These are phyloP conservation scores for Punctoribates punctum DNA, from an alignment of 2,888 invertebrate species.

Conservation along the genomic window DNA sequence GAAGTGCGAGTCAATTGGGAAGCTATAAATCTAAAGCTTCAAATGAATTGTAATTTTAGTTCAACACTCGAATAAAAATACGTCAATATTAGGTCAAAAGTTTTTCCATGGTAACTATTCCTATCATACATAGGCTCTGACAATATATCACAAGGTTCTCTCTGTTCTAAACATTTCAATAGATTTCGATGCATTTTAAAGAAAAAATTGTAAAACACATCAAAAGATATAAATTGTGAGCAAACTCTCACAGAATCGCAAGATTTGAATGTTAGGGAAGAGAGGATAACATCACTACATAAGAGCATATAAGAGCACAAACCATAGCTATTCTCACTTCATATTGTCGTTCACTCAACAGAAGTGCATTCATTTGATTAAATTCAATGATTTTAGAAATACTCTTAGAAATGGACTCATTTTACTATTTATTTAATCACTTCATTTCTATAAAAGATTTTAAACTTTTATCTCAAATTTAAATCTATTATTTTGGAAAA, in stretches of 20 bases:
- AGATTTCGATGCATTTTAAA: neutral
- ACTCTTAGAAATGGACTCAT: too few species aligned
- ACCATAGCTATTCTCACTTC: too few species aligned
- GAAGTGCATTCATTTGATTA: too few species aligned
- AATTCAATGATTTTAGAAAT: too few species aligned
- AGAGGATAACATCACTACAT: neutral
- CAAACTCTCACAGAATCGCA: neutral
- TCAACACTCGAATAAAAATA: constrained; percentile 12
- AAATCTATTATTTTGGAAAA: neutral
- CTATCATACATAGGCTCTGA: too few species aligned
- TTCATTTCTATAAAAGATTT: too few species aligned
- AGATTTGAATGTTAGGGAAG: neutral
- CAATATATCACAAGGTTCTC: too few species aligned
- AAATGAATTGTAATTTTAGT: neutral
- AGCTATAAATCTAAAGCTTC: neutral
- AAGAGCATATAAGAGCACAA: too few species aligned
- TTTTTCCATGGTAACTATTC: constrained; percentile 24
- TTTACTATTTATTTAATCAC: too few species aligned
- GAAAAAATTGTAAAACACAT: neutral
- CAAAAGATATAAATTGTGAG: neutral
- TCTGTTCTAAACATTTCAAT: neutral
- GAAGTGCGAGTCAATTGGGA: too few species aligned
- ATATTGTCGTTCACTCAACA: too few species aligned
- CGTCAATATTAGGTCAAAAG: constrained; percentile 27
- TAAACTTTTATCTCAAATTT: neutral